phyloP scores from a whole-genome alignment of 2,797 vertebrate species.

The Sebastes trivittatus region DNA sequence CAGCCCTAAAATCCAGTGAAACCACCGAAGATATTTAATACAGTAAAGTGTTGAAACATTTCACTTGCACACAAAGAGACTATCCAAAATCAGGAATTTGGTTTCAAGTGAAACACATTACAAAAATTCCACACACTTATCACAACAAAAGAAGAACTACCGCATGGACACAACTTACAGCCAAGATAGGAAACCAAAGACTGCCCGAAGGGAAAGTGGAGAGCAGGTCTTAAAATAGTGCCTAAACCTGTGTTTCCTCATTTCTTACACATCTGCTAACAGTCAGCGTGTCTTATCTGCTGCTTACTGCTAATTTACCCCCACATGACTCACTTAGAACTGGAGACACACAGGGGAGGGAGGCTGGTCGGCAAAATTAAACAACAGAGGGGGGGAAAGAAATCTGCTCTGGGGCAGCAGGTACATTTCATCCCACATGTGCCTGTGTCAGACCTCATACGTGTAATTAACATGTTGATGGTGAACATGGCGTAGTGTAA shows the following conservation, averaged over 20 bases:
- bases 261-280: constrained; percentile 70
- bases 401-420: constrained; percentile 42
- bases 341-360: constrained; percentile 41
- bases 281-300: constrained; percentile 66
- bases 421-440: constrained; percentile 62
- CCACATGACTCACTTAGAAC: constrained; percentile 49
- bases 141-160: constrained; percentile 1
- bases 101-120: not conserved
- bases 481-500: constrained; percentile 46
- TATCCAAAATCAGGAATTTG: not conserved
- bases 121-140: constrained; percentile 1
- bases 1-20: not conserved
- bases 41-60: not conserved
- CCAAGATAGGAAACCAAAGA: constrained; percentile 13
- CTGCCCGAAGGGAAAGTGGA: constrained; percentile 7
- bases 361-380: constrained; percentile 46
- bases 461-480: constrained; percentile 62
- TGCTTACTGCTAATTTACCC: constrained; percentile 63
- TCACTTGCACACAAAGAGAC: not conserved
- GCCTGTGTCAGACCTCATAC: constrained; percentile 58
- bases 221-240: constrained; percentile 40
- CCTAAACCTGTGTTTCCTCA: constrained; percentile 56
- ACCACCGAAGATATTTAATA: not conserved
- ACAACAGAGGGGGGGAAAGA: constrained; percentile 16
- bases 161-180: not conserved